phyloP scores from a whole-genome alignment of 2,113 vertebrate species.

The Scophthalmus maximus region DNA sequence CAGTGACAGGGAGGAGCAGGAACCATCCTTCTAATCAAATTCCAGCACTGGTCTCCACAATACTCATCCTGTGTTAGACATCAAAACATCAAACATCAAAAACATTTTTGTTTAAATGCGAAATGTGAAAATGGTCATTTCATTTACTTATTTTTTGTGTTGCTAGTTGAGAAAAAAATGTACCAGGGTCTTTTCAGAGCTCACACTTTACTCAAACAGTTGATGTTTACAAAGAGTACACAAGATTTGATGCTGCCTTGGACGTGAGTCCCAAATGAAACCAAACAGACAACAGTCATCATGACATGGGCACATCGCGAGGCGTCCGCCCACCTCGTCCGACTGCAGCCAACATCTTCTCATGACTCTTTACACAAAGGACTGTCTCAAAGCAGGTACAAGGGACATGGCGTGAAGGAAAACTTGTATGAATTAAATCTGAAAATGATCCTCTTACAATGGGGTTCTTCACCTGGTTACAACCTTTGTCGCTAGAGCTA shows the following conservation, averaged over 20 bases:
- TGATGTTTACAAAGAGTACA: conserved; percentile 54
- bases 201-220: conserved; percentile 65
- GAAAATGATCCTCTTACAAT: neutral
- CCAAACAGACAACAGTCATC: conserved; percentile 8
- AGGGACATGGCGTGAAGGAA: neutral
- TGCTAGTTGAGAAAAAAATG: conserved; percentile 4
- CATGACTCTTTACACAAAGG: neutral
- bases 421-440: neutral
- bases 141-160: neutral
- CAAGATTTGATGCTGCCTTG: conserved; percentile 18
- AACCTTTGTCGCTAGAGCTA: conserved; percentile 38
- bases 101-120: neutral
- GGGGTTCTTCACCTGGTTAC: conserved; percentile 27
- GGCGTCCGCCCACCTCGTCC: neutral
- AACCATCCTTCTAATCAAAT: conserved; percentile 18
- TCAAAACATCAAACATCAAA: conserved; percentile 20
- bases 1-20: neutral
- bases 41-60: conserved; percentile 16
- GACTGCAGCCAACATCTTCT: neutral
- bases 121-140: neutral
- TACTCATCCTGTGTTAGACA: conserved; percentile 11
- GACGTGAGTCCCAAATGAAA: conserved; percentile 15
- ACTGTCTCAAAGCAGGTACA: conserved; percentile 17
- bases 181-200: conserved; percentile 20
- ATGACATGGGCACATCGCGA: neutral